These are phyloP conservation scores for Mormyrus iriodes DNA, from an alignment of 2,113 vertebrate genomes.

Conservation along the genomic window DNA sequence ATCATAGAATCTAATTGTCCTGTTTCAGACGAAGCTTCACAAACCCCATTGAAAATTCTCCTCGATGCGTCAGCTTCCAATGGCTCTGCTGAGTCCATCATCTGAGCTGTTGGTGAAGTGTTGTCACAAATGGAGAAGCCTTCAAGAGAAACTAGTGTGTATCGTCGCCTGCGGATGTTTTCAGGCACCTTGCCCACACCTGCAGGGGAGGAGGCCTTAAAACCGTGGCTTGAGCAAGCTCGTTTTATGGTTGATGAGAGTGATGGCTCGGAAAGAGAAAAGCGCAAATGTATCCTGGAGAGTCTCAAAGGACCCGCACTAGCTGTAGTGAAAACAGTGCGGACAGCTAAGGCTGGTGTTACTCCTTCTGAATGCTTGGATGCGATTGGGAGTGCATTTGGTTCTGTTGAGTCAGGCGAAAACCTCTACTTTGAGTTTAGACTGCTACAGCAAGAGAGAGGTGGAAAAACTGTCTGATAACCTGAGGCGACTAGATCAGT, in stretches of 20 bases:
- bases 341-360: slow-evolving; percentile 2
- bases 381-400: slow-evolving; percentile 27
- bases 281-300: slow-evolving; percentile 22
- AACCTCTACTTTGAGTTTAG: slow-evolving; percentile 20
- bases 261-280: slow-evolving; percentile 23
- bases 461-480: slow-evolving; percentile 17
- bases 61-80: background rate
- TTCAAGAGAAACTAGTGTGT: background rate
- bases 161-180: slow-evolving; percentile 16
- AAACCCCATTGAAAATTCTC: background rate
- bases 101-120: slow-evolving; percentile 12
- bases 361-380: slow-evolving; percentile 15
- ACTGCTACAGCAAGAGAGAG: slow-evolving; percentile 1
- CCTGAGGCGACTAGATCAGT: slow-evolving; percentile 13
- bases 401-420: slow-evolving; percentile 6
- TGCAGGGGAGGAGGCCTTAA: slow-evolving; percentile 18
- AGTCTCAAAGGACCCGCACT: background rate
- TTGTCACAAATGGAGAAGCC: slow-evolving; percentile 10
- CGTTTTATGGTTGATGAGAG: slow-evolving; percentile 26
- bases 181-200: slow-evolving; percentile 9
- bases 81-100: slow-evolving; percentile 17
- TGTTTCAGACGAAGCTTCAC: background rate
- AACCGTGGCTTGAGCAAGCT: slow-evolving; percentile 28
- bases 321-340: too few species aligned
- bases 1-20: too few species aligned